These are phyloP conservation scores for Schizotus pectinicornis DNA, from an alignment of 2,888 invertebrate species.

Conservation along the genomic window DNA sequence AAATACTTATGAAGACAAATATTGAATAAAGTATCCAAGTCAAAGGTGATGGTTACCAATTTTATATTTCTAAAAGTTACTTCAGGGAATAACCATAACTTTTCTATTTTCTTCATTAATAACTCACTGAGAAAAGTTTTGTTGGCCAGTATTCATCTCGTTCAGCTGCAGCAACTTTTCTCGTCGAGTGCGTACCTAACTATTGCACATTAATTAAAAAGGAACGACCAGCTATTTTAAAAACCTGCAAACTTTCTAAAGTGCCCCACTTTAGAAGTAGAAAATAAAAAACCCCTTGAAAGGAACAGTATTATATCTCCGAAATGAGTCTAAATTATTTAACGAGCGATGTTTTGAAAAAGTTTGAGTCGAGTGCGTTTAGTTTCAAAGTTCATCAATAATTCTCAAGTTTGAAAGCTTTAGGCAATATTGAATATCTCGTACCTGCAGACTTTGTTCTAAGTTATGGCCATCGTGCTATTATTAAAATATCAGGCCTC, in stretches of 20 bases:
- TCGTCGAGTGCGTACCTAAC: too few species aligned
- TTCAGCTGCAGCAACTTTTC: too few species aligned
- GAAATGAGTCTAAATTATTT: constrained; percentile 32
- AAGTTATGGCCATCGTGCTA: constrained; percentile 23
- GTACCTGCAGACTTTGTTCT: constrained; percentile 23
- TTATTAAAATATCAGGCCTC: constrained; percentile 18
- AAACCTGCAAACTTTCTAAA: neutral
- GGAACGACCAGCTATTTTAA: too few species aligned
- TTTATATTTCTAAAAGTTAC: too few species aligned
- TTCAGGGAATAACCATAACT: too few species aligned
- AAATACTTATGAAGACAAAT: too few species aligned
- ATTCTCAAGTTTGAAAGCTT: constrained; percentile 44
- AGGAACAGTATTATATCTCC: constrained; percentile 27
- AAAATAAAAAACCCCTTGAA: neutral
- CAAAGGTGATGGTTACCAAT: too few species aligned
- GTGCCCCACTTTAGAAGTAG: neutral
- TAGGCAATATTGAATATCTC: constrained; percentile 38
- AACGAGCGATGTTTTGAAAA: constrained; percentile 34
- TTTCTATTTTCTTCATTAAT: too few species aligned
- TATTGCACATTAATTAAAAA: constrained; percentile 5
- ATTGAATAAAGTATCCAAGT: too few species aligned
- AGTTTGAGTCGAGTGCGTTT: constrained; percentile 37
- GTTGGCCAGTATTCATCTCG: too few species aligned
- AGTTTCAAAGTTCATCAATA: constrained; percentile 44
- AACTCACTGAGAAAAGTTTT: too few species aligned